Percentiles rank a stretch among this genome's conserved stretches.
phyloP scores from a whole-genome alignment of 2,797 vertebrate species.

The Ceyx erithaca region DNA sequence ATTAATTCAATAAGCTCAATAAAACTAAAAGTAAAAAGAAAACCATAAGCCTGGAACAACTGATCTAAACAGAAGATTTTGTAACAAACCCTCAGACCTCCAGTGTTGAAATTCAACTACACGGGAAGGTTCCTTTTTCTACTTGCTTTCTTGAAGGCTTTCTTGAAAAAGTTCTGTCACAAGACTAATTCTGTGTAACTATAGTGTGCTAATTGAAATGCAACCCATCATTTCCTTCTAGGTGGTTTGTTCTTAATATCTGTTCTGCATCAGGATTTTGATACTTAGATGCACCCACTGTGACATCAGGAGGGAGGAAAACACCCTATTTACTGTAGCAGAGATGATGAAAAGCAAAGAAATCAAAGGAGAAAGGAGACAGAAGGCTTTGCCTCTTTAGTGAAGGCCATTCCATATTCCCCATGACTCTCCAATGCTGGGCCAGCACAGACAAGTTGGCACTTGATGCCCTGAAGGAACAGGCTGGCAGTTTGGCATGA shows the following conservation, averaged over 20 bases:
- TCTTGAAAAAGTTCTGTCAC: constrained; percentile 37
- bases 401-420: background rate
- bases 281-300: constrained; percentile 37
- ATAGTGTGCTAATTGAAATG: constrained; percentile 47
- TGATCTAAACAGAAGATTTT: constrained; percentile 46
- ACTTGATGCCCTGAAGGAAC: constrained; percentile 33
- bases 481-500: constrained; percentile 21
- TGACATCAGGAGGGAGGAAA: constrained; percentile 12
- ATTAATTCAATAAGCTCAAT: constrained; percentile 32
- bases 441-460: constrained; percentile 23
- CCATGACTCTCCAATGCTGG: background rate
- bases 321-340: constrained; percentile 17
- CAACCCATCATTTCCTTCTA: constrained; percentile 54
- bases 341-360: constrained; percentile 40
- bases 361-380: constrained; percentile 37
- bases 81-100: constrained; percentile 17
- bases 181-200: constrained; percentile 29
- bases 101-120: constrained; percentile 24
- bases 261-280: constrained; percentile 29
- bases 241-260: constrained; percentile 50
- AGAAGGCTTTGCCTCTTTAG: constrained; percentile 40
- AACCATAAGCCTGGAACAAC: background rate
- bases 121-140: constrained; percentile 23
- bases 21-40: background rate
- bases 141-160: constrained; percentile 5